These are phyloP conservation scores for Myotis myotis DNA, from an alignment of 2,797 vertebrate species.

Conservation along the genomic window DNA sequence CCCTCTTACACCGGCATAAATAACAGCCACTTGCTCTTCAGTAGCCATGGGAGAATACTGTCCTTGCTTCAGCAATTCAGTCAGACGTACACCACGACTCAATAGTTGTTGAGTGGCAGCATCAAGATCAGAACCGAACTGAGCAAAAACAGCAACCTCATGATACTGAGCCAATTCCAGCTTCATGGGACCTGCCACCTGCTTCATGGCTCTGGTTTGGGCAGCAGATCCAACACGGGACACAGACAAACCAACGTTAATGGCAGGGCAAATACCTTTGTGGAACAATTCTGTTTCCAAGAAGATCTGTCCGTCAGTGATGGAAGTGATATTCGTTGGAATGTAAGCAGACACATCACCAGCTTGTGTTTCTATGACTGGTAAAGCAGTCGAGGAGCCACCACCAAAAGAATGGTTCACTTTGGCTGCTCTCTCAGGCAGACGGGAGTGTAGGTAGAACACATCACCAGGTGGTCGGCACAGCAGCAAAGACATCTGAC, in stretches of 20 bases:
- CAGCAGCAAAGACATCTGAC: slow-evolving; percentile 98
- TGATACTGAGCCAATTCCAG: slow-evolving; percentile 97
- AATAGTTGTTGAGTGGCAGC: slow-evolving; percentile 98
- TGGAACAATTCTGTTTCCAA: slow-evolving; percentile 99
- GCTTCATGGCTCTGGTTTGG: slow-evolving; percentile 99
- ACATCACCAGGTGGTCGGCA: slow-evolving; percentile 97
- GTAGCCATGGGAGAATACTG: slow-evolving; percentile 98
- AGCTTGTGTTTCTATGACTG: slow-evolving; percentile 98
- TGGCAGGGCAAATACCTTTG: slow-evolving; percentile 98
- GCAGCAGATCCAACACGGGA: slow-evolving; percentile 98
- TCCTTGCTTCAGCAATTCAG: slow-evolving; percentile 97
- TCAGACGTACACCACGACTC: slow-evolving; percentile 97
- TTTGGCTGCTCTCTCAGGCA: slow-evolving; percentile 98
- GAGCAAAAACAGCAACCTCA: slow-evolving; percentile 97
- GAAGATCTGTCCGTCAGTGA: slow-evolving; percentile 99
- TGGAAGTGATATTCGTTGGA: slow-evolving; percentile 99
- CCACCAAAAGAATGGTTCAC: slow-evolving; percentile 98
- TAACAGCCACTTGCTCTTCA: slow-evolving; percentile 97
- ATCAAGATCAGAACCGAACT: slow-evolving; percentile 97
- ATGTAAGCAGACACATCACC: slow-evolving; percentile 99
- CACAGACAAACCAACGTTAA: slow-evolving; percentile 98
- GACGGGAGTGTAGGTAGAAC: slow-evolving; percentile 98
- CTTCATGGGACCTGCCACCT: slow-evolving; percentile 99
- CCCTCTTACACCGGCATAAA: slow-evolving; percentile 97
- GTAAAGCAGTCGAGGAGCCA: slow-evolving; percentile 95